Evolutionary conservation across 2,888 invertebrate species (phyloP).

Genomic region (Scaptomyza tumidula): DNA sequence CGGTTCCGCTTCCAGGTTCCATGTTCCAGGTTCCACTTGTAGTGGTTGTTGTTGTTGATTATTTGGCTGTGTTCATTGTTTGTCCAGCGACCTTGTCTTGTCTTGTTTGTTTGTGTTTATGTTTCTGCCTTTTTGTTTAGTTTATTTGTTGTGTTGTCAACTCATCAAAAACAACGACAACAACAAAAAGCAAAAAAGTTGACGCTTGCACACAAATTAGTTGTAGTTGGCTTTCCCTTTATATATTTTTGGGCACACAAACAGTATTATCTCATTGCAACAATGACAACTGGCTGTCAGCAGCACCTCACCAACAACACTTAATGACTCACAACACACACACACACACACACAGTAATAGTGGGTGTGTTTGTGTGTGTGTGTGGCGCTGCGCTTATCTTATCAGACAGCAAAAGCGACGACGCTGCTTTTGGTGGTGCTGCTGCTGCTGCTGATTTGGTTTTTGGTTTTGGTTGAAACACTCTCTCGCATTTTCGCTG

Average conservation of each 20-base stretch:
- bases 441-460: not conserved
- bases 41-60: not conserved
- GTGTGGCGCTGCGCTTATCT: constrained; percentile 48
- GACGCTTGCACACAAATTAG: constrained; percentile 21
- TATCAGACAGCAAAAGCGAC: constrained; percentile 40
- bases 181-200: constrained; percentile 9
- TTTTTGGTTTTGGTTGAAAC: constrained; percentile 10
- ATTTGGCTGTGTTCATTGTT: not conserved
- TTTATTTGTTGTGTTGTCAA: constrained; percentile 8
- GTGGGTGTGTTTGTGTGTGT: constrained; percentile 1
- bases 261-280: constrained; percentile 19
- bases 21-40: no score
- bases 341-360: no score
- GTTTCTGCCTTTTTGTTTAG: not conserved
- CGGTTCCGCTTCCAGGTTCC: not conserved
- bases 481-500: constrained; percentile 6
- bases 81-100: constrained; percentile 28
- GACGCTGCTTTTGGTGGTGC: not conserved
- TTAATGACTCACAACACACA: constrained; percentile 32
- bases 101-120: no score
- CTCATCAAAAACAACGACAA: no score
- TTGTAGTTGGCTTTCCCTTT: constrained; percentile 43
- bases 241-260: constrained; percentile 33
- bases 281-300: constrained; percentile 27
- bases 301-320: constrained; percentile 7